Evolutionary conservation across 2,113 vertebrate species (phyloP), one percentile per base, ranked within the genome.

Genomic region (Gopherus evgoodei): DNA sequence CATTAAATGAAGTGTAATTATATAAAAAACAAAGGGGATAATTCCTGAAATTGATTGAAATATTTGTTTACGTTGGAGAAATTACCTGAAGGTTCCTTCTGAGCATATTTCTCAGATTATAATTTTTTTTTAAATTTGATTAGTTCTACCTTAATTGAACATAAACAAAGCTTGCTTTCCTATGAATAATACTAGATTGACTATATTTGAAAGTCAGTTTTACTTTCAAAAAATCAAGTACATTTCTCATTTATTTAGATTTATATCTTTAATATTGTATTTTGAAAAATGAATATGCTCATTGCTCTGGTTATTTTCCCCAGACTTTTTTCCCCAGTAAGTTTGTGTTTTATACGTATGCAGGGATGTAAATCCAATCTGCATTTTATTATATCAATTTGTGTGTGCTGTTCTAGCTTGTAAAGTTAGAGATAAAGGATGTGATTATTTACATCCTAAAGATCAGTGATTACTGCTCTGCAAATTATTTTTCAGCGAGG

Each of bases 241-340:
- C 86, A 94, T 90, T 7, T 59, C 10, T 57, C 27, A 88, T 25
- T 44, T 81, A 91, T 81, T 94, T 93, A 76, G 35, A 54, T 97
- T 96, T 92, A 83, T 69, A n/a, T 93, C 88, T 81, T 94, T 93
- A 91, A 92, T 95, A 89, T 89, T 95, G 35, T 79, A 84, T 94
- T 93, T 95, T 69, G 89, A 88, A 96, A 57, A 96, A 76, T 54
- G 13, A 93, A 84, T 91, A 85, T 90, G 47, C 31, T 92, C 27
- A 69, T 80, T 86, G 81, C 47, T 93, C 6, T 88, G 49, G 59
- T 91, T 90, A 72, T 96, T 92, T 95, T 24, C 54, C 84, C 87
- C 38, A n/a, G 38, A 50, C 87, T 91, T 75, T 53, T 83, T 82
- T 87, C 96, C 84, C 85, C 89, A 94, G 59, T 84, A 90, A 90